A percentile compares a stretch with the other conserved stretches of the same genome.
Evolutionary conservation across 1,140 invertebrate species (phyloP).

Genomic region (Pseudomyrmex flavicornis): DNA sequence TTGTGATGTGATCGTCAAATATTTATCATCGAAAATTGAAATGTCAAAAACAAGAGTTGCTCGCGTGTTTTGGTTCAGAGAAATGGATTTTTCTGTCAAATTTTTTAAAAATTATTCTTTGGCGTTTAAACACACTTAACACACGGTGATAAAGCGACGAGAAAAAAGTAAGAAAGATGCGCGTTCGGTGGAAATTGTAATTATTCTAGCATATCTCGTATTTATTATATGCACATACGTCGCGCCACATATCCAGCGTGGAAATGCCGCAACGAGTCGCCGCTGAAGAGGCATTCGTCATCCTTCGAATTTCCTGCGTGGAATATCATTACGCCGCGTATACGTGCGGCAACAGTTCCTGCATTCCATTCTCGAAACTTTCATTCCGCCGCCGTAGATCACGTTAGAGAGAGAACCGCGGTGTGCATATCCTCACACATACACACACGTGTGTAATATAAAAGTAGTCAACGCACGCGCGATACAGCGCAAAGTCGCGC

Average conservation of each 20-base stretch:
- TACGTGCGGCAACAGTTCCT: neutral
- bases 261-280: conserved; percentile 1
- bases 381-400: conserved; percentile 46
- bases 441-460: neutral
- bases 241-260: neutral
- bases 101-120: neutral
- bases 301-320: conserved; percentile 56
- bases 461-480: neutral
- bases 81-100: neutral
- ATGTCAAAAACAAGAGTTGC: neutral
- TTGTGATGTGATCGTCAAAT: neutral
- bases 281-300: conserved; percentile 50
- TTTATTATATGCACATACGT: neutral
- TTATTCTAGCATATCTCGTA: conserved; percentile 7
- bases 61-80: neutral
- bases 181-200: conserved; percentile 35
- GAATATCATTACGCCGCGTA: conserved; percentile 50
- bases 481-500: conserved; percentile 20
- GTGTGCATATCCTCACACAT: neutral
- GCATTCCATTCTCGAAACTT: conserved; percentile 52
- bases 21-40: neutral
- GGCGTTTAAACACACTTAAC: neutral
- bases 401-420: neutral
- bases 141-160: neutral
- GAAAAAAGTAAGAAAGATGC: neutral